Percentiles rank a stretch among this genome's conserved stretches.
These are phyloP conservation scores for Palythoa heliodiscus DNA, from an alignment of 92 coral and sea anemone species.

Conservation along the genomic window DNA sequence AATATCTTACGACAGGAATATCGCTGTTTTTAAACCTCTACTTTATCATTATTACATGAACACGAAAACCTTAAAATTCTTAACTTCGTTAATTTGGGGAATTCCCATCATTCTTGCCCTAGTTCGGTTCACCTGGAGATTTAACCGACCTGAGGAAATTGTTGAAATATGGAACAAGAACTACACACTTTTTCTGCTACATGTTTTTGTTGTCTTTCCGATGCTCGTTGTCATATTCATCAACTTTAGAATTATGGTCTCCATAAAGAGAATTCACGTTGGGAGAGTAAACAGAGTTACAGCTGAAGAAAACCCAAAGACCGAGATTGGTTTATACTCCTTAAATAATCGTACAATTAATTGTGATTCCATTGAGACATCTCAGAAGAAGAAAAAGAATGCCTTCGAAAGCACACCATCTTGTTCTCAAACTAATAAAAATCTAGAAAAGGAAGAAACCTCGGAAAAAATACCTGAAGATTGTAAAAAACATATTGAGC, in stretches of 20 bases:
- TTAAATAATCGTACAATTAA: background rate
- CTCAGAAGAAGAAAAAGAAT: background rate
- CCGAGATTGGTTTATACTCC: background rate
- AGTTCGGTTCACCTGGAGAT: conserved; percentile 55
- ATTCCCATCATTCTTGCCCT: conserved; percentile 48
- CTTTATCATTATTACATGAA: conserved; percentile 57
- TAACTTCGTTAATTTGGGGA: conserved; percentile 54
- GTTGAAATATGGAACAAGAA: conserved; percentile 39
- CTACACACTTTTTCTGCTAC: conserved; percentile 55
- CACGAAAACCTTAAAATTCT: conserved; percentile 31
- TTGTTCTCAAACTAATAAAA: background rate
- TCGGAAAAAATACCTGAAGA: background rate
- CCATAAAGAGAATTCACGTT: conserved; percentile 56
- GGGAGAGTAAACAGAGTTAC: background rate
- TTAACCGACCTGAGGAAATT: conserved; percentile 3
- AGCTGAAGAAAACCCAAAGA: background rate
- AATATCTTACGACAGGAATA: conserved; percentile 65
- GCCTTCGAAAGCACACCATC: background rate
- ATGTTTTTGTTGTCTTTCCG: conserved; percentile 61
- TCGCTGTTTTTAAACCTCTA: conserved; percentile 70
- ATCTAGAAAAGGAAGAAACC: background rate
- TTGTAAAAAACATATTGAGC: background rate
- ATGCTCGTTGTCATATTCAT: conserved; percentile 46
- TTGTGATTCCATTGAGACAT: background rate
- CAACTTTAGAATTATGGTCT: conserved; percentile 54